Evolutionary conservation across 2,888 invertebrate species (phyloP).

Genomic region (Pocota personata): DNA sequence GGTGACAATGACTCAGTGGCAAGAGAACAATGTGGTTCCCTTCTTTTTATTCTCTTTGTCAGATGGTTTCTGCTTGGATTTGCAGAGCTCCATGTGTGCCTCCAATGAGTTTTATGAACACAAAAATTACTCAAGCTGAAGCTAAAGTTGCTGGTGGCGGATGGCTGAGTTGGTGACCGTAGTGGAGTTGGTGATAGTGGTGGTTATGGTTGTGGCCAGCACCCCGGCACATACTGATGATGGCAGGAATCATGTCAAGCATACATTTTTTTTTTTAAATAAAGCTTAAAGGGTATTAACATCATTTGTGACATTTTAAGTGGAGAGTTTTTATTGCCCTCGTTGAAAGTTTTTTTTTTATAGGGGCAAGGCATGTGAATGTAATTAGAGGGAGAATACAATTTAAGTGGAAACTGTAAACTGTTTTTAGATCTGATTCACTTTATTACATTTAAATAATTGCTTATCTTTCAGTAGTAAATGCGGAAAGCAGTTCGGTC

Average conservation of each 20-base stretch:
- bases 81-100: constrained; percentile 17
- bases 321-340: constrained; percentile 24
- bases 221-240: not conserved
- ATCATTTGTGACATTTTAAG: constrained; percentile 58
- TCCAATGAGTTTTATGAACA: constrained; percentile 49
- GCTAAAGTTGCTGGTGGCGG: constrained; percentile 17
- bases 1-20: constrained; percentile 24
- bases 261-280: constrained; percentile 19
- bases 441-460: not conserved
- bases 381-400: constrained; percentile 11
- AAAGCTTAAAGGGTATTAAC: constrained; percentile 39
- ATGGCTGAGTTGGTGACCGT: not conserved
- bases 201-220: not conserved
- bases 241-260: constrained; percentile 50
- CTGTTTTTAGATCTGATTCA: not conserved
- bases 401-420: constrained; percentile 18
- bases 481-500: not conserved
- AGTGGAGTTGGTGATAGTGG: not conserved
- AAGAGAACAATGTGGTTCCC: constrained; percentile 28
- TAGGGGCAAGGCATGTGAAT: not conserved
- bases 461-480: not conserved
- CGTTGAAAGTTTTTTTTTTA: not conserved
- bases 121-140: constrained; percentile 45
- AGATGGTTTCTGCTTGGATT: constrained; percentile 31
- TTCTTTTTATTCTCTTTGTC: constrained; percentile 14